A percentile compares a stretch with the other conserved stretches of the same genome.
These are phyloP conservation scores for Lutjanus erythropterus DNA, from an alignment of 2,113 vertebrate genomes.

Conservation along the genomic window DNA sequence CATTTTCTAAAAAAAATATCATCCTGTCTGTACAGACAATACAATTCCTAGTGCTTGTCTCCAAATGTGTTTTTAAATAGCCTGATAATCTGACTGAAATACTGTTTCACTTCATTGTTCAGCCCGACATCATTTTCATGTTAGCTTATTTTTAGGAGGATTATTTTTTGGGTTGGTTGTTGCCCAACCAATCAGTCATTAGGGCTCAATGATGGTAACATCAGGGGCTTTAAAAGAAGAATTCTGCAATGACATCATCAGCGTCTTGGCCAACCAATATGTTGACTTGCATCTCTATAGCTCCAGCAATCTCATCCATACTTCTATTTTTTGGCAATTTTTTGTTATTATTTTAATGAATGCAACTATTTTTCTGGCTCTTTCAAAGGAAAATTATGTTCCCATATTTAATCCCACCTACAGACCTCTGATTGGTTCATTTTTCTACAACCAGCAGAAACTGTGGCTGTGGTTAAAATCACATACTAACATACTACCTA, in stretches of 20 bases:
- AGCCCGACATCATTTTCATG: neutral
- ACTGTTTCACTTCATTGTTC: neutral
- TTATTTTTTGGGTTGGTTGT: neutral
- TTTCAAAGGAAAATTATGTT: neutral
- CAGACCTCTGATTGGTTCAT: neutral
- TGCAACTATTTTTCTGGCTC: neutral
- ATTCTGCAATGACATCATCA: neutral
- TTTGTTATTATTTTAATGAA: neutral
- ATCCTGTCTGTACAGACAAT: neutral
- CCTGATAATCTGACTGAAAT: neutral
- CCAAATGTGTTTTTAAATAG: neutral
- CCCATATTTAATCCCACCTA: neutral
- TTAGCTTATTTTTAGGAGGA: neutral
- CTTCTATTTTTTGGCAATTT: neutral
- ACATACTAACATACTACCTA: no score
- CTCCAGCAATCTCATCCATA: neutral
- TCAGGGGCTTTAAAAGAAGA: neutral
- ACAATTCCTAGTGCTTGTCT: neutral
- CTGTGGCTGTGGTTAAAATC: neutral
- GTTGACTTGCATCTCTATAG: neutral
- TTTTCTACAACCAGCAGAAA: neutral
- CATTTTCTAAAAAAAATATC: constrained; percentile 22
- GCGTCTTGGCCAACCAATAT: neutral
- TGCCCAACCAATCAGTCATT: neutral
- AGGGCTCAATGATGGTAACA: rapidly evolving